Percentiles rank a stretch among this genome's conserved stretches.
Evolutionary conservation across 1,140 invertebrate species (phyloP).

Genomic region (Heliothis subflexa): DNA sequence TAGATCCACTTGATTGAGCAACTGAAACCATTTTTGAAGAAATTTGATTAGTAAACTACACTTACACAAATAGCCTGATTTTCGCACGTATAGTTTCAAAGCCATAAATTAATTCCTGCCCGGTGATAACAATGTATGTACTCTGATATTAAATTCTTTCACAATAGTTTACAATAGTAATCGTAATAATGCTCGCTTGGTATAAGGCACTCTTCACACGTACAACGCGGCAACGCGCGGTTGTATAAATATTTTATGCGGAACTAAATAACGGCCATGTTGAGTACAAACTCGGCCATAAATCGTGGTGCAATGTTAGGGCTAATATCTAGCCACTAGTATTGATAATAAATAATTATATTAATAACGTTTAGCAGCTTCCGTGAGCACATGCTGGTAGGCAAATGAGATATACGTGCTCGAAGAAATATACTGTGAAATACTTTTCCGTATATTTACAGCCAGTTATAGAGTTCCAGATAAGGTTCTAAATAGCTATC

Average conservation of each 20-base stretch:
- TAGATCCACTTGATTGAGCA: background rate
- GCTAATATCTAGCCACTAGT: constrained; percentile 26
- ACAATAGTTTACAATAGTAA: constrained; percentile 12
- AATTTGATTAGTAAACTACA: background rate
- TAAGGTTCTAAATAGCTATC: no score
- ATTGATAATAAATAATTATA: constrained; percentile 36
- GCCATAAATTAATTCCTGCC: constrained; percentile 25
- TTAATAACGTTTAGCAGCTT: constrained; percentile 6
- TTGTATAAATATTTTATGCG: background rate
- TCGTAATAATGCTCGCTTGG: background rate
- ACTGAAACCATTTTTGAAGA: no score
- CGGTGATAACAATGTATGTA: constrained; percentile 15
- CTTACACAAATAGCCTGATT: background rate
- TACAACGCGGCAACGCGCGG: background rate
- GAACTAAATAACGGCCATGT: constrained; percentile 4
- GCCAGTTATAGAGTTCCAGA: no score
- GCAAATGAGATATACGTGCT: background rate
- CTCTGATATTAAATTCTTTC: constrained; percentile 36
- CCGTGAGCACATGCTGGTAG: background rate
- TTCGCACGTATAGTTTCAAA: constrained; percentile 2
- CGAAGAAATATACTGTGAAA: background rate
- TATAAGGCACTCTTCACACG: constrained; percentile 21
- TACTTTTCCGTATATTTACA: no score
- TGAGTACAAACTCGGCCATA: background rate
- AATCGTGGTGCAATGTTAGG: constrained; percentile 18